Percentiles rank a stretch among this genome's conserved stretches.
phyloP scores from a whole-genome alignment of 2,113 vertebrate species.

The Barbus barbus region DNA sequence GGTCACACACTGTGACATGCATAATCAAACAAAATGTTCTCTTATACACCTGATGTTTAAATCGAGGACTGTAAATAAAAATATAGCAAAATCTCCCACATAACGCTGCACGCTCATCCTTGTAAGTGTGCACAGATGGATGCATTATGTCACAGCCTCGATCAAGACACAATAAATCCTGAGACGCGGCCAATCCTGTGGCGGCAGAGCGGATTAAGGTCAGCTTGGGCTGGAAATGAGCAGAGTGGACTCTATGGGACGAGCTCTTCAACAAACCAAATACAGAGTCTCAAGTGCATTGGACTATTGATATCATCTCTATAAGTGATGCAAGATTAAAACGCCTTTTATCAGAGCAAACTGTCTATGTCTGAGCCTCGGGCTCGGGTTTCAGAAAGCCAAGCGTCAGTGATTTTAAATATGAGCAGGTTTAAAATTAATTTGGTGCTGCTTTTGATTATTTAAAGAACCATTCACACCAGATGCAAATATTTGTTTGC shows the following conservation, averaged over 20 bases:
- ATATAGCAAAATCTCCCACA: not conserved
- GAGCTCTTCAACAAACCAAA: not conserved
- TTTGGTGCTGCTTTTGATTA: not conserved
- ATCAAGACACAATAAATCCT: slow-evolving; percentile 15
- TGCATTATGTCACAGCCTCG: not conserved
- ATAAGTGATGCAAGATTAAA: slow-evolving; percentile 4
- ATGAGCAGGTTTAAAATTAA: not conserved
- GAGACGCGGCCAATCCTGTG: not conserved
- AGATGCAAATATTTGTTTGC: not conserved
- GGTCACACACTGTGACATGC: not conserved
- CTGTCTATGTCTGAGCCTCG: not conserved
- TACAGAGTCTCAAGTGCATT: not conserved
- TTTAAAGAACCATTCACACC: not conserved
- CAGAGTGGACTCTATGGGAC: not conserved
- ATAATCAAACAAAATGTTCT: not conserved
- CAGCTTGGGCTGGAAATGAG: not conserved
- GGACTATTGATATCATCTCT: not conserved
- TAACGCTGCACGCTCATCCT: not conserved
- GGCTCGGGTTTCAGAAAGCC: not conserved
- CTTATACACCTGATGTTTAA: not conserved
- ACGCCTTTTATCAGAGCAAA: not conserved
- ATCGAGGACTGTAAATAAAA: not conserved
- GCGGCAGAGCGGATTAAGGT: slow-evolving; percentile 29
- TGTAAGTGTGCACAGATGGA: not conserved
- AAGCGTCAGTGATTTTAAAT: not conserved